Evolutionary conservation across 2,888 invertebrate species (phyloP).

Genomic region (Scaptomyza caliginosa): DNA sequence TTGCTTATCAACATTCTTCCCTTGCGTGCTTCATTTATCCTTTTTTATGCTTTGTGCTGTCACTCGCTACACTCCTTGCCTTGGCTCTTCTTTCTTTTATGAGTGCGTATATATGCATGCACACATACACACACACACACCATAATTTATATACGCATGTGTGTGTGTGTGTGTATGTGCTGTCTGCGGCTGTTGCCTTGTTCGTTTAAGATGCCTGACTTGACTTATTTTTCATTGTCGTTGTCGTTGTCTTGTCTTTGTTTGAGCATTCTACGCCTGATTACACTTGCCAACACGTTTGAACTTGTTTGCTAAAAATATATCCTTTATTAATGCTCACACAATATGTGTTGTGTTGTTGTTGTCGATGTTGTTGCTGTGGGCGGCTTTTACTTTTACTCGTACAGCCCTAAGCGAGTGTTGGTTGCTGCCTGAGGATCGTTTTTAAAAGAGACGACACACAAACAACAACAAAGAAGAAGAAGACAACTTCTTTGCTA

Average conservation of each 20-base stretch:
- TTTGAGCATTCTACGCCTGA: constrained; percentile 69
- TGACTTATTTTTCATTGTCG: constrained; percentile 78
- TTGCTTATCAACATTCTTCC: constrained; percentile 59
- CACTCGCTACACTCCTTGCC: constrained; percentile 48
- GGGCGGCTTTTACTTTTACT: constrained; percentile 36
- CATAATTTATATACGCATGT: constrained; percentile 2
- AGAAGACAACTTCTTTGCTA: constrained; percentile 15
- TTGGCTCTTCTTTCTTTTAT: constrained; percentile 33
- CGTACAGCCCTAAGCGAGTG: background rate
- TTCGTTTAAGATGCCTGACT: constrained; percentile 63
- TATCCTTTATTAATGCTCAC: constrained; percentile 50
- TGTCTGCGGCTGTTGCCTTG: constrained; percentile 59
- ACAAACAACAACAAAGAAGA: background rate
- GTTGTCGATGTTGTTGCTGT: background rate
- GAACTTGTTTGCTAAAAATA: constrained; percentile 43
- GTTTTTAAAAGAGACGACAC: background rate
- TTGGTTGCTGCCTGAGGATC: constrained; percentile 27
- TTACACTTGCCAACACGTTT: constrained; percentile 75
- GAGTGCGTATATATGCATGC: constrained; percentile 26
- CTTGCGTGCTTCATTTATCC: constrained; percentile 70
- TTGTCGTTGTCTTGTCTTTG: constrained; percentile 67
- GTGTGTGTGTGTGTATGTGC: constrained; percentile 12
- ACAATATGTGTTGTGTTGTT: constrained; percentile 12
- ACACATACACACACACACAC: background rate
- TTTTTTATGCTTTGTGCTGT: constrained; percentile 72